A percentile compares a stretch with the other conserved stretches of the same genome.
These are phyloP conservation scores for Litocranius walleri DNA, from an alignment of 2,113 vertebrate genomes.

Conservation along the genomic window DNA sequence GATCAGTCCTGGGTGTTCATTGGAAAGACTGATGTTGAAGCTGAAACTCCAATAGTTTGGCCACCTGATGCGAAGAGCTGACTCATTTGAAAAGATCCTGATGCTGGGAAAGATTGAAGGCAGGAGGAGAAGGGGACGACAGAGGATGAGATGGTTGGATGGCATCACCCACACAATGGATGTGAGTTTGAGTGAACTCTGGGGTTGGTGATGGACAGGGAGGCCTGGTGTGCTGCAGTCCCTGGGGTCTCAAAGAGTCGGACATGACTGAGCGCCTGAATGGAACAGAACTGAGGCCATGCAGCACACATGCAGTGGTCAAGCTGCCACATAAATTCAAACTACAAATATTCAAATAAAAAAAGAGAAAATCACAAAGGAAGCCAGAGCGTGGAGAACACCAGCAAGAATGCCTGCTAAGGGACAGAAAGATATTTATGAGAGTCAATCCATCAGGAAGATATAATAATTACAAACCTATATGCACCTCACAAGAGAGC, in stretches of 20 bases:
- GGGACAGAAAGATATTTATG: neutral
- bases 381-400: neutral
- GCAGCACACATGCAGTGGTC: fast-evolving
- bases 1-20: neutral
- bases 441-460: neutral
- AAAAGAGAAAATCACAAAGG: neutral
- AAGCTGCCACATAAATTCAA: neutral
- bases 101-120: neutral
- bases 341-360: neutral
- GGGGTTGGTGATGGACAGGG: no score
- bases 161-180: neutral
- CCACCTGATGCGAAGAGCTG: fast-evolving
- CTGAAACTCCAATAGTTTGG: neutral
- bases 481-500: neutral
- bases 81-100: neutral
- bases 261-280: neutral
- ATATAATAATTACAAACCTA: neutral
- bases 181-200: neutral
- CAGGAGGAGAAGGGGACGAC: neutral
- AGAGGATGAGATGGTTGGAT: neutral
- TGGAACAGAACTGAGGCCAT: neutral
- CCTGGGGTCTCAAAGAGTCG: neutral
- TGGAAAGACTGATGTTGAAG: neutral
- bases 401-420: neutral
- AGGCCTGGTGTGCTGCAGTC: no score